Percentiles rank a stretch among this genome's conserved stretches.
Conservation (phyloP, 2,888 invertebrate species). For the Cantharis lateralis region DNA sequence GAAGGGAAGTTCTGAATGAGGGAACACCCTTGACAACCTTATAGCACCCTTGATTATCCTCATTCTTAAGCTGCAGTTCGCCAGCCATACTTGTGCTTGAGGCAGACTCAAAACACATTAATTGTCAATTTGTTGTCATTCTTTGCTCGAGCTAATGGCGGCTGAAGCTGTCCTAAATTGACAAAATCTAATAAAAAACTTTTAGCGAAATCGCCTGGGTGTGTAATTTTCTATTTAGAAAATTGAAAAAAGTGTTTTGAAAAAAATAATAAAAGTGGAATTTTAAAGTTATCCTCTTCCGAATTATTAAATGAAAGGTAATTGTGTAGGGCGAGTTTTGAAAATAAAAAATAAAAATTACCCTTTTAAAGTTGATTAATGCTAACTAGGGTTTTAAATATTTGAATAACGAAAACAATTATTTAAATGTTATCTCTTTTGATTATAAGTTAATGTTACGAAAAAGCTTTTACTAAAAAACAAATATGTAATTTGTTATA, state of each 20-base stretch:
- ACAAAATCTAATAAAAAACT: constrained; percentile 53
- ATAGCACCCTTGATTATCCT: constrained; percentile 49
- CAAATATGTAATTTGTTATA: constrained; percentile 50
- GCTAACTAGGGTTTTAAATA: constrained; percentile 21
- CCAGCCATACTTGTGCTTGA: constrained; percentile 45
- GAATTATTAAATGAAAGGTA: background rate
- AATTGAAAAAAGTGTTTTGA: constrained; percentile 23
- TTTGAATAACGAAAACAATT: constrained; percentile 17
- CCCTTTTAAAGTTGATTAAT: background rate
- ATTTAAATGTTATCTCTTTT: constrained; percentile 22
- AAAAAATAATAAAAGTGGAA: constrained; percentile 13
- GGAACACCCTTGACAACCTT: constrained; percentile 49
- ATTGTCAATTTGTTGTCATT: constrained; percentile 56
- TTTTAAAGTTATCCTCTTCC: background rate
- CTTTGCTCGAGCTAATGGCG: constrained; percentile 52
- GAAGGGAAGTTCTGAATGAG: constrained; percentile 30
- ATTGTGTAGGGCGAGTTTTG: background rate
- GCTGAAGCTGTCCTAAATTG: constrained; percentile 53
- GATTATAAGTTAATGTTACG: constrained; percentile 31
- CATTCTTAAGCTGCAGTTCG: constrained; percentile 45
- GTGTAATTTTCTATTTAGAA: constrained; percentile 27
- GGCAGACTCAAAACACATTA: constrained; percentile 52
- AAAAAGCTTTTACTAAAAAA: constrained; percentile 37
- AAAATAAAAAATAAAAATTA: background rate
- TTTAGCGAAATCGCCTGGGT: constrained; percentile 35